Evolutionary conservation across 2,888 invertebrate genomes (phyloP), one percentile per base, ranked within the genome.

Genomic region (Erebia ligea): DNA sequence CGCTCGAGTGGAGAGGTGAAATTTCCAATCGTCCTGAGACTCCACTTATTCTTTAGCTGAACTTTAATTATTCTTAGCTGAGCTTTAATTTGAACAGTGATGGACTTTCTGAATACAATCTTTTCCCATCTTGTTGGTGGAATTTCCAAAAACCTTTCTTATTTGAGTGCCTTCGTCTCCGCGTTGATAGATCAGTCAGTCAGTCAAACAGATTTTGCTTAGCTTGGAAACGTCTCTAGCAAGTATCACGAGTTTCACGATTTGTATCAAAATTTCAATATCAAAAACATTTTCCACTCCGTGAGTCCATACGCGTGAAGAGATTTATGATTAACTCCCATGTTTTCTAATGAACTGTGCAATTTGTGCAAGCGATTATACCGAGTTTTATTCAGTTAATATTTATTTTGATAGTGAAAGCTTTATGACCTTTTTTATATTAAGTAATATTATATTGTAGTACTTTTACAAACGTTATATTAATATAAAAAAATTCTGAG

Each of bases 241-340:
- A 21, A 45, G 21, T 21, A 13, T 62, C 13, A 25, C 11, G 9
- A 62, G 25, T 45, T 19, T 19, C 11, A 40, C 19, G 45, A 19
- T 42, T 19, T 59, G 40, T 34, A 57, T 25, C 15, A n/a, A 25
- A 25, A 25, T 25, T 42, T 17, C 9, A 61, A 48, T 34, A 56
- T 56, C n/a, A 40, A 15, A 54, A 10, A 63, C 9, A 50, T 21
- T 42, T 45, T 17, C 19, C 21, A 66, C 25, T 66, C 66, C 54
- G 19, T 61, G n/a, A n/a, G n/a, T n/a, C n/a, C n/a, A n/a, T n/a
- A 54, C 17, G 10, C 19, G 21, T 15, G 40, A 68, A 68, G 50
- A 42, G 42, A 61, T 68, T 68, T 61, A 68, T 50, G 61, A 68
- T 25, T 52, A 54, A 61, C 52, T 52, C 52, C 21, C 40, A 42